A percentile compares a stretch with the other conserved stretches of the same genome.
Conservation (phyloP, 1,140 invertebrate genomes). For the Neotoxoptera formosana region DNA sequence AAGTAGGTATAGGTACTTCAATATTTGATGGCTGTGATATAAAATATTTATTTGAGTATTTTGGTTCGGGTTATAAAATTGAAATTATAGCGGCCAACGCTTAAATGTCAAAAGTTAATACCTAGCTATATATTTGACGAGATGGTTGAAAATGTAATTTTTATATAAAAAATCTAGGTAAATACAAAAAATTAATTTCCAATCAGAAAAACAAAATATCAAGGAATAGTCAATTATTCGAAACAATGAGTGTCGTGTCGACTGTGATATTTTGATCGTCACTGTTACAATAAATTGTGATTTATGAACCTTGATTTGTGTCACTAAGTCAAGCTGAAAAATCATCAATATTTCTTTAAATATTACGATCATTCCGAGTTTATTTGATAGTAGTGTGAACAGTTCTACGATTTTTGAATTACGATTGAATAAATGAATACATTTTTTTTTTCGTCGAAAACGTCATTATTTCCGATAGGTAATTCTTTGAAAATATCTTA, state of each 20-base stretch:
- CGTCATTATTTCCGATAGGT: too few relatives aligned
- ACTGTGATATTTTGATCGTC: too few relatives aligned
- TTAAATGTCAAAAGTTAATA: not conserved
- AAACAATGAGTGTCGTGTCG: not conserved
- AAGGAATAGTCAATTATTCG: too few relatives aligned
- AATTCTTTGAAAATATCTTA: too few relatives aligned
- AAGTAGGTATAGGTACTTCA: not conserved
- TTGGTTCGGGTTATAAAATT: not conserved
- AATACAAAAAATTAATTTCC: not conserved
- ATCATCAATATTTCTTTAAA: not conserved
- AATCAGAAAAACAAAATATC: too few relatives aligned
- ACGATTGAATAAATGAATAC: too few relatives aligned
- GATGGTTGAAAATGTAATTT: not conserved
- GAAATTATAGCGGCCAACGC: not conserved
- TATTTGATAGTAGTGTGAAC: not conserved
- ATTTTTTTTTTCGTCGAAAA: too few relatives aligned
- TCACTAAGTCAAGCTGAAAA: not conserved
- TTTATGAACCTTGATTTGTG: not conserved
- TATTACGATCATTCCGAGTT: too few relatives aligned
- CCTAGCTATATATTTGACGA: not conserved
- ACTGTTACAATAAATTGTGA: not conserved
- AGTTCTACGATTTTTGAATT: not conserved
- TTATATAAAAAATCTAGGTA: not conserved
- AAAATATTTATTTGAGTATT: not conserved
- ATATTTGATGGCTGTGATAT: not conserved